phyloP scores from a whole-genome alignment of 2,113 vertebrate genomes.

The Oreotrochilus melanogaster region DNA sequence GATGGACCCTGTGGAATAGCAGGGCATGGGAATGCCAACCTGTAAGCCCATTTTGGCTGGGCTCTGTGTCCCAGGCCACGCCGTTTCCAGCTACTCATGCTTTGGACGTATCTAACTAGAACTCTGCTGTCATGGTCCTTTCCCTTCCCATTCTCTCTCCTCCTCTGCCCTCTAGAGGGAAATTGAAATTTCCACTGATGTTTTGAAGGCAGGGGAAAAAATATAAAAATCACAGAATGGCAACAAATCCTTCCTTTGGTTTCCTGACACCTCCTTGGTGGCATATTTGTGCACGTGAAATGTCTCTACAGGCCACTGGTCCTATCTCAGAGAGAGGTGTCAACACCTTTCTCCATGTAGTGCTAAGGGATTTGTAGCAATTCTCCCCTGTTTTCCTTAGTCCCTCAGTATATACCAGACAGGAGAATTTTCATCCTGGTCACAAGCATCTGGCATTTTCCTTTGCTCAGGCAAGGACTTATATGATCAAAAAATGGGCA shows the following conservation, averaged over 20 bases:
- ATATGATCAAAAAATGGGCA: background rate
- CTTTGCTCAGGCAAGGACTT: background rate
- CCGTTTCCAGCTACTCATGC: background rate
- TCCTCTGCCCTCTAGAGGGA: slow-evolving; percentile 26
- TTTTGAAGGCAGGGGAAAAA: background rate
- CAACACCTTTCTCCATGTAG: background rate
- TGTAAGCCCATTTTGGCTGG: background rate
- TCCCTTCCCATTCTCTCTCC: background rate
- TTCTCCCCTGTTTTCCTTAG: background rate
- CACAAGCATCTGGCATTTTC: background rate
- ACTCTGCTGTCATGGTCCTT: background rate
- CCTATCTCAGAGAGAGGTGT: background rate
- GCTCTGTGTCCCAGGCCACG: fast-evolving
- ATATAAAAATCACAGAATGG: background rate
- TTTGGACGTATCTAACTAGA: fast-evolving
- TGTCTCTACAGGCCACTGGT: background rate
- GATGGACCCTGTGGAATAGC: background rate
- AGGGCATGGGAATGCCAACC: background rate
- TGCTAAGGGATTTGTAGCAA: background rate
- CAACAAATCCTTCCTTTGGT: background rate
- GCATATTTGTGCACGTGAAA: background rate
- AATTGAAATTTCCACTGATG: background rate
- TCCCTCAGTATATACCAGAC: background rate
- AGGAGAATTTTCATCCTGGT: background rate
- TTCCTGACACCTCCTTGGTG: background rate